phyloP scores from a whole-genome alignment of 2,113 vertebrate genomes.

The Poeciliopsis turrubarensis region DNA sequence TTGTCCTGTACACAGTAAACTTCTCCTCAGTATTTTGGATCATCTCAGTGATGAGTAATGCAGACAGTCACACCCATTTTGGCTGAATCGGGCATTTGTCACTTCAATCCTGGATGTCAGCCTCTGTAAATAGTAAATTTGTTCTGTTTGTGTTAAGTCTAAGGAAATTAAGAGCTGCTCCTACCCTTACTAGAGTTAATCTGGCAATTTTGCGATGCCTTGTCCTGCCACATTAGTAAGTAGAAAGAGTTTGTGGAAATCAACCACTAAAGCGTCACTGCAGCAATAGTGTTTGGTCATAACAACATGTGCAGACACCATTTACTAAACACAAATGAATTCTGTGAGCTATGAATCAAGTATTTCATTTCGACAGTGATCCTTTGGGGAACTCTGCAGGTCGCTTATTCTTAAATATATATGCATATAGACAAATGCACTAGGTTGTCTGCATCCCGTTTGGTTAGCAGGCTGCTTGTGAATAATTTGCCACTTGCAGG shows the following conservation, averaged over 20 bases:
- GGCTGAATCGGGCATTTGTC: neutral
- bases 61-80: neutral
- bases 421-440: no score
- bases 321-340: neutral
- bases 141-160: neutral
- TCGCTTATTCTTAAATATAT: neutral
- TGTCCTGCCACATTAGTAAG: neutral
- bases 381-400: neutral
- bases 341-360: neutral
- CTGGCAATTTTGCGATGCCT: neutral
- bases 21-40: neutral
- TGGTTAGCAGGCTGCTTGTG: slow-evolving; percentile 1
- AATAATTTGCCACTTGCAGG: slow-evolving; percentile 45
- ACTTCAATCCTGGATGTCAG: neutral
- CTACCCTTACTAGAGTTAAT: neutral
- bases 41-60: neutral
- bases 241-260: neutral
- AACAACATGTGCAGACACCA: neutral
- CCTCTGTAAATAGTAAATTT: neutral
- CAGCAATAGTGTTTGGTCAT: neutral
- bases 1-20: neutral
- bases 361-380: neutral
- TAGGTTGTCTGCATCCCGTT: neutral
- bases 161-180: neutral
- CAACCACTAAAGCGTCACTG: neutral